Base-by-base conservation (phyloP, 2,888 invertebrate genomes). In the Eupithecia inturbata region DNA sequence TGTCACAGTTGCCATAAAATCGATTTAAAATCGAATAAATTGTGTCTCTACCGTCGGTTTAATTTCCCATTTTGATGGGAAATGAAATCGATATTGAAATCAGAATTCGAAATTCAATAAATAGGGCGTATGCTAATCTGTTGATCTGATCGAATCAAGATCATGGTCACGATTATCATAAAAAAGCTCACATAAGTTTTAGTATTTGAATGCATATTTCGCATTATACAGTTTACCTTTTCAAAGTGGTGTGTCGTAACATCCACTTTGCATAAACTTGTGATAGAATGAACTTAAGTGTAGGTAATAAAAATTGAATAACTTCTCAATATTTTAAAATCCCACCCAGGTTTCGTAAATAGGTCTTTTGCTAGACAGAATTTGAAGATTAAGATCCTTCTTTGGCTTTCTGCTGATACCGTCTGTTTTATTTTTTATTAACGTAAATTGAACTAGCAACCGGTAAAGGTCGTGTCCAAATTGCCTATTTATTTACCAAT, bases 261-360 rank as follows among this genome's bases (percentile, higher is more conserved):
- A 75, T 74, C 71, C 73, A 77, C 67, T 85, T 82, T 79, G 78
- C 81, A 81, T 83, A 81, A 82, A 82, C 66, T 72, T 72, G 71
- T 77, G 79, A 76, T 77, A 78, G 67, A 74, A 68, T 76, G 73
- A 75, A 73, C 75, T 79, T 74, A n/a, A 79, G 53, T 73, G 74
- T 66, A 39, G 66, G 39, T 76, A 80, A 82, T 82, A 81, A 80
- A 80, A 83, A 81, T 82, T 80, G 70, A 82, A 83, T 84, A 82
- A 76, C 75, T 76, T 66, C 66, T 66, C 62, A 62, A 66, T 22
- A 39, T 66, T 66, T 66, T 66, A 26, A 66, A 39, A 39, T 66
- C 36, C 66, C 66, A 66, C 66, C 39, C 39, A 36, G 22, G 36
- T 66, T 66, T 66, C 66, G 66, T 41, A 81, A 81, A 82, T 78